Conservation (phyloP, 2,797 vertebrate species). For the Semaprochilodus insignis region DNA sequence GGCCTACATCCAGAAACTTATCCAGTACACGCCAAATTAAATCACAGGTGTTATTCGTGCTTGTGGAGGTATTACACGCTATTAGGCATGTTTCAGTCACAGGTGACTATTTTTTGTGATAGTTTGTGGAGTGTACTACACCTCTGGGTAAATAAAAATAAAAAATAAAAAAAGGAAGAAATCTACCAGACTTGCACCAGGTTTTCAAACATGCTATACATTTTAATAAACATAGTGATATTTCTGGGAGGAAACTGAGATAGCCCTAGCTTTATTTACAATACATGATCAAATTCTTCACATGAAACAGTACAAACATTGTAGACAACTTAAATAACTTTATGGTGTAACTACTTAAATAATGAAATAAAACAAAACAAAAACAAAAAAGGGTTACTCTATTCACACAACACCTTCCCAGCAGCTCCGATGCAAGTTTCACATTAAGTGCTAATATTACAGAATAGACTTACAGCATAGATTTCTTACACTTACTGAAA, state of each 20-base stretch:
- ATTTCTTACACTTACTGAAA: slow-evolving; percentile 72
- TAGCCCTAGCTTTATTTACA: slow-evolving; percentile 88
- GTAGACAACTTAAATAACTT: slow-evolving; percentile 86
- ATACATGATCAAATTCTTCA: slow-evolving; percentile 83
- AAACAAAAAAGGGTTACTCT: slow-evolving; percentile 79
- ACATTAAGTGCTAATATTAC: slow-evolving; percentile 89
- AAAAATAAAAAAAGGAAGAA: background rate
- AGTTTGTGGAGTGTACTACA: background rate
- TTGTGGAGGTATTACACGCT: too few species aligned
- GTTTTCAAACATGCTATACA: slow-evolving; percentile 83
- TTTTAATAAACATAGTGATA: slow-evolving; percentile 88
- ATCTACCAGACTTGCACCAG: slow-evolving; percentile 48
- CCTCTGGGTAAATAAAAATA: background rate
- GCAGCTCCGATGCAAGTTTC: slow-evolving; percentile 87
- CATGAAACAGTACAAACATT: slow-evolving; percentile 83
- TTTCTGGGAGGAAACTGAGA: slow-evolving; percentile 82
- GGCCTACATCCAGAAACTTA: too few species aligned
- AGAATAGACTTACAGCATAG: slow-evolving; percentile 81
- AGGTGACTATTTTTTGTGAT: too few species aligned
- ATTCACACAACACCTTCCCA: slow-evolving; percentile 84
- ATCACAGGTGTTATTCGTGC: too few species aligned
- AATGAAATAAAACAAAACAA: slow-evolving; percentile 68
- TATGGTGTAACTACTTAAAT: slow-evolving; percentile 87
- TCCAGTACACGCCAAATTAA: too few species aligned
- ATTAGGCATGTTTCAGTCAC: too few species aligned